Percentiles rank a stretch among this genome's conserved stretches.
Conservation (phyloP, 2,888 invertebrate species). For the Erpobdella octoculata region DNA sequence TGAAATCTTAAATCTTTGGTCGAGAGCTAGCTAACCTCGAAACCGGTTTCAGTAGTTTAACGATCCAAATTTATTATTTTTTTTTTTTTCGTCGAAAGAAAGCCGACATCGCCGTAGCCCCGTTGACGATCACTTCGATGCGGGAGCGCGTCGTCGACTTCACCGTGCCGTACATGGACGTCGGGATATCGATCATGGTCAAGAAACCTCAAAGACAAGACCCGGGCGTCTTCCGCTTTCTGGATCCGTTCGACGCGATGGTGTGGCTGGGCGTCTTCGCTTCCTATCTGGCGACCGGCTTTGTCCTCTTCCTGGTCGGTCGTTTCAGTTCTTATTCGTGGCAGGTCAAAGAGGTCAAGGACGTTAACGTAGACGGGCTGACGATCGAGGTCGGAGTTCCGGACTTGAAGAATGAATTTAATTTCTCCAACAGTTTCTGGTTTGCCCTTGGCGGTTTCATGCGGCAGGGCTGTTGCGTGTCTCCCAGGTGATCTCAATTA, state of each 20-base stretch:
- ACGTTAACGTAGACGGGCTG: not conserved
- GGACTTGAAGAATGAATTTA: conserved; percentile 51
- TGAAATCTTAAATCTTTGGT: no score
- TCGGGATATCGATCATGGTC: conserved; percentile 89
- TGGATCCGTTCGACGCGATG: conserved; percentile 89
- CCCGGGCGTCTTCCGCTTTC: conserved; percentile 91
- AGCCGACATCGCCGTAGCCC: conserved; percentile 88
- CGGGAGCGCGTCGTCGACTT: conserved; percentile 90
- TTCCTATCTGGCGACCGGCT: conserved; percentile 90
- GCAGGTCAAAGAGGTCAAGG: conserved; percentile 56
- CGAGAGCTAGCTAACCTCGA: no score
- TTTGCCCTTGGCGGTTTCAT: conserved; percentile 90
- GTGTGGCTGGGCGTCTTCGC: conserved; percentile 82
- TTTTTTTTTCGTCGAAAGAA: conserved; percentile 62
- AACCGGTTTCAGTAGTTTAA: no score
- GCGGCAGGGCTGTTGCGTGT: conserved; percentile 93
- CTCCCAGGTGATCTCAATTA: conserved; percentile 83
- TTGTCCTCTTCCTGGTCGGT: conserved; percentile 91
- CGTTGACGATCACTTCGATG: conserved; percentile 85
- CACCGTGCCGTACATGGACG: conserved; percentile 91
- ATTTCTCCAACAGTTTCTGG: conserved; percentile 88
- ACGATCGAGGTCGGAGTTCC: conserved; percentile 34
- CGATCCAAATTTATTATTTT: no score
- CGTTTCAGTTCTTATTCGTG: conserved; percentile 95
- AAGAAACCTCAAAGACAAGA: conserved; percentile 86